Percentiles rank a stretch among this genome's conserved stretches.
phyloP scores from a whole-genome alignment of 1,140 invertebrate genomes.

The Eurosta solidaginis region DNA sequence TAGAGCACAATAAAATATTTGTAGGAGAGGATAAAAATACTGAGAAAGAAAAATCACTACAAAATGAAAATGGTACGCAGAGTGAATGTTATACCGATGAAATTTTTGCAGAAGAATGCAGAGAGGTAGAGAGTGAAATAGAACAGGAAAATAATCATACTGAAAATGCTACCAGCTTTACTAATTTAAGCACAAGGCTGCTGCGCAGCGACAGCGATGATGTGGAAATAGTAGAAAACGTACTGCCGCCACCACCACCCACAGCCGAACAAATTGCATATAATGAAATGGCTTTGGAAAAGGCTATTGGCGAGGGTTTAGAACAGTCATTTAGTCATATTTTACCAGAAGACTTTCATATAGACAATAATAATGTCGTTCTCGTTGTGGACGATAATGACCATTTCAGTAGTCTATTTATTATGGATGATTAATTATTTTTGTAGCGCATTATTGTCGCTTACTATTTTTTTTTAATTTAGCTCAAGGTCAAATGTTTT shows the following conservation, averaged over 20 bases:
- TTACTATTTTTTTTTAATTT: not conserved
- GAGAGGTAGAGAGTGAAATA: not conserved
- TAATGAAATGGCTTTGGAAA: not conserved
- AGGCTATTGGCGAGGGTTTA: not conserved
- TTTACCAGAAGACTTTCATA: not conserved
- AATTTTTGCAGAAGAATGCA: too few species aligned
- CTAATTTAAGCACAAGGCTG: not conserved
- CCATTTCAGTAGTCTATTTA: not conserved
- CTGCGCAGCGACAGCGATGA: not conserved
- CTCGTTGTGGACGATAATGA: conserved; percentile 1
- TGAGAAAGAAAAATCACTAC: not conserved
- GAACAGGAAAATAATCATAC: too few species aligned
- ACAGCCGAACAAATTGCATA: not conserved
- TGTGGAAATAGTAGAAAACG: not conserved
- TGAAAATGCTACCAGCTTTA: not conserved
- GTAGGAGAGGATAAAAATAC: not conserved
- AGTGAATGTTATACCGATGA: too few species aligned
- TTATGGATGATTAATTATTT: not conserved
- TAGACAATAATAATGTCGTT: not conserved
- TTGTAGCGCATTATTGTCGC: not conserved
- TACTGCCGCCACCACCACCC: not conserved
- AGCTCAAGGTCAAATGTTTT: too few species aligned
- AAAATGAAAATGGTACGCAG: not conserved
- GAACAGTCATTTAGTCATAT: not conserved
- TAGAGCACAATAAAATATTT: not conserved